Base-by-base conservation (phyloP, 2,113 vertebrate species). In the Eupsittula cactorum region DNA sequence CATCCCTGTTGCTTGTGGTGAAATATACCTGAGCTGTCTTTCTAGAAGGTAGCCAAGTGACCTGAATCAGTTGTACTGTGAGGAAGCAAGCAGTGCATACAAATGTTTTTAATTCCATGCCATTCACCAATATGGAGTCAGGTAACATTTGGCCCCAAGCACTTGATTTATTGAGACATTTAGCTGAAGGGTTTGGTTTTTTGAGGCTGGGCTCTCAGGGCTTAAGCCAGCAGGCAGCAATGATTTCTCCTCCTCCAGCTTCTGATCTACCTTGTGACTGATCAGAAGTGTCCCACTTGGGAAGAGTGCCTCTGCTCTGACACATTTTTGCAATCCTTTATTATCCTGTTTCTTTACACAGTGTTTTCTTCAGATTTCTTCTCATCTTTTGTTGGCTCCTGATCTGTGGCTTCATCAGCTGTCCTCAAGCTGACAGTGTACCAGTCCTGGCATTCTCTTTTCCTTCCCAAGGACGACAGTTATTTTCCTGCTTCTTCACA, bases 61-160 rank as follows among this genome's bases (percentile, higher is more conserved):
- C 44, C 28, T n/a, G 28, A 78, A 41, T 93, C 39, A 21, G 35
- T 92, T 82, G 17, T 8, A 63, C 19, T 42, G 28, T 47, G 29
- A 87, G 80, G 52, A 90, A 82, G 39, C 27, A 85, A 85, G 41
- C 46, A 67, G 17, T 49, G 24, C 14, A 20, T 77, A 73, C 37
- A 90, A 92, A 80, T 80, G 41, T 82, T 82, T 93, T 69, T 77
- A 77, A 93, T 93, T 90, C 82, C 62, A 28, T 73, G 37, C 27
- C 9, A 31, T 76, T 68, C 49, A 33, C 82, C 82, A 82, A 8
- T 59, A n/a, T 81, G 28, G 50, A 90, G 65, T 93, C 83, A 65
- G 13, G 6, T 68, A 62, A 41, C 42, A 21, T 59, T 94, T 95
- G 57, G 28, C 77, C 74, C 14, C 47, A 52, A 60, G 62, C 24